These are phyloP conservation scores for Bombyx mandarina DNA, from an alignment of 1,140 invertebrate species.

Conservation along the genomic window DNA sequence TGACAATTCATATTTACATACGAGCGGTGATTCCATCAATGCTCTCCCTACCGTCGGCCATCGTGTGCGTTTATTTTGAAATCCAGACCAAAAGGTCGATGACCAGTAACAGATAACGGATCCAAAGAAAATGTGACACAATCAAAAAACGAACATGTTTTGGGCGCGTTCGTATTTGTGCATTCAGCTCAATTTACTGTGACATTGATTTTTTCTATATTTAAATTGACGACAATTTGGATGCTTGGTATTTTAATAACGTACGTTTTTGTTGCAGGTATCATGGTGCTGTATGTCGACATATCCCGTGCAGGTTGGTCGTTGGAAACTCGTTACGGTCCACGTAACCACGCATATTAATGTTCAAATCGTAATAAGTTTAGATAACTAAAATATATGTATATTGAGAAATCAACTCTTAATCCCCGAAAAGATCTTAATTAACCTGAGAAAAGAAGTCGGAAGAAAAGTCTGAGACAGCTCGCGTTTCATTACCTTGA, in stretches of 20 bases:
- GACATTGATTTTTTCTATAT: conserved; percentile 21
- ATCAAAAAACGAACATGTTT: conserved; percentile 21
- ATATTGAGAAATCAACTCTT: conserved; percentile 18
- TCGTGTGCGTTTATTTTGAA: conserved; percentile 20
- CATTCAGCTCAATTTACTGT: conserved; percentile 11
- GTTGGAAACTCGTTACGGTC: conserved; percentile 9
- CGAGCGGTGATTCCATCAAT: conserved; percentile 13
- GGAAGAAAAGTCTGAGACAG: conserved; percentile 30
- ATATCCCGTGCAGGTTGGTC: conserved; percentile 35
- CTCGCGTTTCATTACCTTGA: conserved; percentile 44
- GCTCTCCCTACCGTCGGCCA: conserved; percentile 13
- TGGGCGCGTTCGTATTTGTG: conserved; percentile 15
- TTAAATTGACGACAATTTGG: conserved; percentile 14
- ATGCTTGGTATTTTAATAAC: conserved; percentile 15
- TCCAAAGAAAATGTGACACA: conserved; percentile 16
- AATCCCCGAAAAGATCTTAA: conserved; percentile 33
- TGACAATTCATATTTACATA: conserved; percentile 3
- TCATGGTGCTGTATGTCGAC: conserved; percentile 12
- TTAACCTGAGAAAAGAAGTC: conserved; percentile 30
- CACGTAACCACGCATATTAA: conserved; percentile 18
- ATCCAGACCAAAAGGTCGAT: conserved; percentile 22
- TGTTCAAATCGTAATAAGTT: conserved; percentile 1
- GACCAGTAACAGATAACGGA: conserved; percentile 24
- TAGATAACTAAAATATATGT: background rate
- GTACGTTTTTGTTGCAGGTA: conserved; percentile 39